Percentiles rank a stretch among this genome's conserved stretches.
Evolutionary conservation across 2,797 vertebrate genomes (phyloP).

Genomic region (Sebastes wilsoni): DNA sequence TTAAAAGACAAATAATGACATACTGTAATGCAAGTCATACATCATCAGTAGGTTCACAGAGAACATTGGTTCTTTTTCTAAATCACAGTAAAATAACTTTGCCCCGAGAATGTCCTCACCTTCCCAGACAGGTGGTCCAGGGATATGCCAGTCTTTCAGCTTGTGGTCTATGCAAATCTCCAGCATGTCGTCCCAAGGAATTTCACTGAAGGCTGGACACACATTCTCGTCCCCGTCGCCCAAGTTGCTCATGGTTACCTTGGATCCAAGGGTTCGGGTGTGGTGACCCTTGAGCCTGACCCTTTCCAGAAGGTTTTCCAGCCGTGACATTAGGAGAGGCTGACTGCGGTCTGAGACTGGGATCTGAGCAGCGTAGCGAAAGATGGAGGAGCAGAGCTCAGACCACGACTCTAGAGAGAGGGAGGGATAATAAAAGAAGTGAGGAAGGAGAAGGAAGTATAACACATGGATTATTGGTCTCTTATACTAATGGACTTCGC

Average conservation of each 20-base stretch:
- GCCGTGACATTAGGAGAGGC: constrained; percentile 89
- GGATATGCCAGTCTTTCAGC: constrained; percentile 90
- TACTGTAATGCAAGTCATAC: not conserved
- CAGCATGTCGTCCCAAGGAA: constrained; percentile 92
- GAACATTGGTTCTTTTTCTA: not conserved
- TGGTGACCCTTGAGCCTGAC: constrained; percentile 66
- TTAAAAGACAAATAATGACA: constrained; percentile 45
- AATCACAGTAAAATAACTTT: not conserved
- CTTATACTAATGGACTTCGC: not conserved
- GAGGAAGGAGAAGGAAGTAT: not conserved
- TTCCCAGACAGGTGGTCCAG: constrained; percentile 73
- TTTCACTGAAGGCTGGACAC: constrained; percentile 74
- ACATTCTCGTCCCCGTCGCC: constrained; percentile 7
- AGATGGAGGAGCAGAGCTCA: constrained; percentile 85
- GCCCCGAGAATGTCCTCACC: constrained; percentile 73
- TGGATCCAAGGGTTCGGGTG: not conserved
- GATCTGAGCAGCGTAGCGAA: constrained; percentile 85
- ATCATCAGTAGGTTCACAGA: not conserved
- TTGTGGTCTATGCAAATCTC: constrained; percentile 92
- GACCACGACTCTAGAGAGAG: constrained; percentile 85
- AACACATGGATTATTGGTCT: not conserved
- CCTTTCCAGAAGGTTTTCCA: constrained; percentile 88
- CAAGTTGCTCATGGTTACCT: constrained; percentile 46
- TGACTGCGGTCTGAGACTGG: constrained; percentile 80
- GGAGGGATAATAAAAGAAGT: not conserved